phyloP scores from a whole-genome alignment of 2,113 vertebrate genomes.

The Psilopogon haemacephalus region DNA sequence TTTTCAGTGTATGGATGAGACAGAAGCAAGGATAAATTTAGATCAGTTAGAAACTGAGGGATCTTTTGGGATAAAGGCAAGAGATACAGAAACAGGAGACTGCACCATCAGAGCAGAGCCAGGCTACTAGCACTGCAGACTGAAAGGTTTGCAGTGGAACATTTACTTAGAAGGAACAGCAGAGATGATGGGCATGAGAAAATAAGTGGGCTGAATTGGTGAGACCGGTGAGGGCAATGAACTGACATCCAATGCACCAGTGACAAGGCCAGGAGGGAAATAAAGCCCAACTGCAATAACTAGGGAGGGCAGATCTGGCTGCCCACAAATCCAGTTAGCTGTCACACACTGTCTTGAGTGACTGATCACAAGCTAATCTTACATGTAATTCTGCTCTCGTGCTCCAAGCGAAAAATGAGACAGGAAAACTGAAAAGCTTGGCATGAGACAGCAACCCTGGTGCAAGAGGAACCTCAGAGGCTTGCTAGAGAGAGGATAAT shows the following conservation, averaged over 20 bases:
- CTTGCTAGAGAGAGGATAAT: background rate
- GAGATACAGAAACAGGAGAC: background rate
- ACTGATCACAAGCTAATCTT: background rate
- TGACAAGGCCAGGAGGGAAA: background rate
- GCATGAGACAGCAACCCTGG: background rate
- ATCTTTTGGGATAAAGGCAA: background rate
- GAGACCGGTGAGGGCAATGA: background rate
- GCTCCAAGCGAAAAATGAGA: background rate
- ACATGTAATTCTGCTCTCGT: background rate
- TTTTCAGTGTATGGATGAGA: background rate
- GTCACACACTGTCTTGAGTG: background rate
- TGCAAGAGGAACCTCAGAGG: background rate
- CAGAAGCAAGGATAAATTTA: background rate
- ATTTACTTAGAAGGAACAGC: background rate
- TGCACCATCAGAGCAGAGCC: accelerated
- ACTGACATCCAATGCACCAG: background rate
- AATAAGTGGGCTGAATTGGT: background rate
- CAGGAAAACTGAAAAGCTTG: background rate
- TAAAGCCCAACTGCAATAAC: background rate
- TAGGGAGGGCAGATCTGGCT: background rate
- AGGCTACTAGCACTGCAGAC: background rate
- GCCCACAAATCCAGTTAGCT: background rate
- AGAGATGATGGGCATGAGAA: background rate
- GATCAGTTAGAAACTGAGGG: background rate
- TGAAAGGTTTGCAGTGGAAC: background rate